Base-by-base conservation (phyloP, 2,113 vertebrate genomes). In the Jacana jacana region DNA sequence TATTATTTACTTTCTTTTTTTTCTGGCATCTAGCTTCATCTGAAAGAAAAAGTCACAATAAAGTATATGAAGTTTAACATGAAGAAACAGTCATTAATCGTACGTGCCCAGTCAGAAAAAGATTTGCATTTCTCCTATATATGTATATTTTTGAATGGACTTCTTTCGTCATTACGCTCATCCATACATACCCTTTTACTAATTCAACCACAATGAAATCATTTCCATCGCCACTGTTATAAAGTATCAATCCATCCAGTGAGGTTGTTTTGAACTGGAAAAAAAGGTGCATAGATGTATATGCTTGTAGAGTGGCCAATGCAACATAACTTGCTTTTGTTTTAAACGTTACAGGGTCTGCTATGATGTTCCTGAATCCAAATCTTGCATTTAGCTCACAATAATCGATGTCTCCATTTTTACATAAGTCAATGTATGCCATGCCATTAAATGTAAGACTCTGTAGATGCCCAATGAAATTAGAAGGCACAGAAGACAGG, bases 231-330 rank as follows among this genome's bases (percentile, higher is more conserved):
- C 99, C 99, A 66, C 99, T 99, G 98, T 99, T 99, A 96, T 98
- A 99, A 7, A 99, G 98, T 96, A 99, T 99, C 94, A 99, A 98
- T 85, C 99, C 99, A 65, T 99, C 99, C 8, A 99, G 98, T 14
- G 99, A 99, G 80, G 99, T 99, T 66, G 99, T 99, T 98, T 99
- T 99, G 98, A 99, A 99, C 98, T 99, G 99, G 98, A 99, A 99
- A 98, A 99, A 99, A 96, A 99, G 99, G 98, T 99, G 99, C 99
- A 99, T 99, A 98, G 99, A 99, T 91, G 99, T 99, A 96, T 99
- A 99, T 76, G 99, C 99, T 98, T 99, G 99, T 89, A 99, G 97
- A 0, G 99, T 99, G 88, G 98, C 98, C 97, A 99, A 98, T 23
- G 99, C 98, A 95, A 99, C 98, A 81, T 99, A 99, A 97, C 99